Percentiles rank a stretch among this genome's conserved stretches.
phyloP scores from a whole-genome alignment of 2,888 invertebrate species.

The Standfussiana lucernea region DNA sequence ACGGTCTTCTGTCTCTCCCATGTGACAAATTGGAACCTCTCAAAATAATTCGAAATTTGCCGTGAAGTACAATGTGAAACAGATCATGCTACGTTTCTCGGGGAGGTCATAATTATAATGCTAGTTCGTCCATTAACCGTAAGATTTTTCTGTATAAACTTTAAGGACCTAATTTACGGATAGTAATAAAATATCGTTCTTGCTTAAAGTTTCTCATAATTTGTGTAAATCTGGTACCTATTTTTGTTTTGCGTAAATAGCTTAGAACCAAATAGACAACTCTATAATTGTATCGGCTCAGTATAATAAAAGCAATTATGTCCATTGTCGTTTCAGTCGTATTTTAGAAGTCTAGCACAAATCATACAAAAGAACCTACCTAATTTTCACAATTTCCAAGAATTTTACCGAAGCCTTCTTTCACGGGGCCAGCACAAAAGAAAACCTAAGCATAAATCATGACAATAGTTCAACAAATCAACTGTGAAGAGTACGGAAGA shows the following conservation, averaged over 20 bases:
- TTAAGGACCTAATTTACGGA: not conserved
- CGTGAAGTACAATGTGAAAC: not conserved
- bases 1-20: not conserved
- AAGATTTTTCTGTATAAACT: not conserved
- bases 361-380: constrained; percentile 29
- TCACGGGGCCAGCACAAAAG: constrained; percentile 28
- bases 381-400: constrained; percentile 35
- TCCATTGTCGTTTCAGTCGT: not conserved
- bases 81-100: not conserved
- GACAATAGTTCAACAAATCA: constrained; percentile 22
- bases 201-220: not conserved
- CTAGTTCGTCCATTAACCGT: not conserved
- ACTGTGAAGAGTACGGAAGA: constrained; percentile 48
- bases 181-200: not conserved
- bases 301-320: constrained; percentile 5
- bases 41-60: not conserved
- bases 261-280: not conserved
- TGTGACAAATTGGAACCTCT: not conserved
- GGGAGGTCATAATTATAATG: not conserved
- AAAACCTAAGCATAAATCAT: constrained; percentile 32
- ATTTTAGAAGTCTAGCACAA: constrained; percentile 31
- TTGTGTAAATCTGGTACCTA: too few relatives aligned
- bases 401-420: constrained; percentile 1
- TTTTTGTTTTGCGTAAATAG: too few relatives aligned
- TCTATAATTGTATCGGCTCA: not conserved